Conservation (phyloP, 1,140 invertebrate genomes). For the Monomorium pharaonis region DNA sequence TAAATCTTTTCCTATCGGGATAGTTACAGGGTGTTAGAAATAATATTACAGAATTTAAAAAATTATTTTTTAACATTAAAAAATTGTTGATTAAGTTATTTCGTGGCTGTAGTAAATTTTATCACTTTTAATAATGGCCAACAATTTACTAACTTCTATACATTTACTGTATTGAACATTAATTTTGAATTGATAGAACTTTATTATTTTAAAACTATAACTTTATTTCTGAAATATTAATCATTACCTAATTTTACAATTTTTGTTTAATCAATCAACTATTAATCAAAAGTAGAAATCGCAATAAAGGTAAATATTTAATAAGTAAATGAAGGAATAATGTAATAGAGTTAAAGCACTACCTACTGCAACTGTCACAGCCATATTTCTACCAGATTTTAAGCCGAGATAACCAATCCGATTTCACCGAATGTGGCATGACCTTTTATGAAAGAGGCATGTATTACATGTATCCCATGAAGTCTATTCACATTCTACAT, state of each 20-base stretch:
- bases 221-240: not conserved
- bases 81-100: too few species aligned
- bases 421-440: slow-evolving; percentile 6
- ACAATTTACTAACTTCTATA: not conserved
- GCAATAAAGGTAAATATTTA: not conserved
- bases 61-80: too few species aligned
- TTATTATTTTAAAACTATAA: not conserved
- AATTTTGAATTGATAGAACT: not conserved
- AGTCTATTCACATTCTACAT: too few species aligned
- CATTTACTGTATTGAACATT: not conserved
- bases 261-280: not conserved
- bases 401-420: slow-evolving; percentile 32
- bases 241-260: not conserved
- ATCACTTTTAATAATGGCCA: too few species aligned
- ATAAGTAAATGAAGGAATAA: not conserved
- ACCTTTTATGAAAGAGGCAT: slow-evolving; percentile 48
- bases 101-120: too few species aligned
- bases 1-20: too few species aligned
- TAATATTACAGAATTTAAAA: too few species aligned
- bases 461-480: not conserved
- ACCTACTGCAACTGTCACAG: not conserved
- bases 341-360: not conserved
- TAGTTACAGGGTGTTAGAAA: too few species aligned
- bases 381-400: slow-evolving; percentile 12
- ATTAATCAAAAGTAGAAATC: not conserved